These are phyloP conservation scores for Platyscapa corneri DNA, from an alignment of 1,140 invertebrate genomes.

Conservation along the genomic window DNA sequence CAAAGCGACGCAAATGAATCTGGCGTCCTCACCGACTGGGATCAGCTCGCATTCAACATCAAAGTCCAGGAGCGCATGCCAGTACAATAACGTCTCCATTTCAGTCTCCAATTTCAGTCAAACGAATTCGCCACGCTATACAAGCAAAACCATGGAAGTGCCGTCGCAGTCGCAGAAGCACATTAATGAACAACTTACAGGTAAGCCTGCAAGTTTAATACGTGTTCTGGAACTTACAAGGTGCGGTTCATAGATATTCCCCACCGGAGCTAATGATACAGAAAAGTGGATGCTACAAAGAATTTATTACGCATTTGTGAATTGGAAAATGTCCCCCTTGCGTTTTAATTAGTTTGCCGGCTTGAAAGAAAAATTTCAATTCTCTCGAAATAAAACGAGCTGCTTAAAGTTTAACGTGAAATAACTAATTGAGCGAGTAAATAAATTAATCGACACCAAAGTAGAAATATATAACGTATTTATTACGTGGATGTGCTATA, in stretches of 20 bases:
- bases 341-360: no score
- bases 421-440: no score
- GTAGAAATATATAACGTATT: no score
- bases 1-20: slow-evolving; percentile 70
- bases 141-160: slow-evolving; percentile 87
- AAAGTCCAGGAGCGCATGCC: slow-evolving; percentile 79
- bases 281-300: no score
- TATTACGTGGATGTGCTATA: no score
- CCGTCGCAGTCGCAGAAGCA: slow-evolving; percentile 80
- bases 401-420: no score
- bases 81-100: slow-evolving; percentile 87
- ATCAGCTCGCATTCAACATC: slow-evolving; percentile 74
- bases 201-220: neutral
- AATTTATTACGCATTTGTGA: no score
- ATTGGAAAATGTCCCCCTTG: no score
- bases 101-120: slow-evolving; percentile 88
- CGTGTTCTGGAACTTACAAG: no score
- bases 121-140: slow-evolving; percentile 86
- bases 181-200: slow-evolving; percentile 51
- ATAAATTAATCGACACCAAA: no score
- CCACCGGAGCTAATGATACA: neutral
- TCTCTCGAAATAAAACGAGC: no score
- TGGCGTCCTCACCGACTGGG: slow-evolving; percentile 68
- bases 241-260: neutral
- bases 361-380: no score